Base-by-base conservation (phyloP, 2,113 vertebrate species). In the Thamnaconus septentrionalis region DNA sequence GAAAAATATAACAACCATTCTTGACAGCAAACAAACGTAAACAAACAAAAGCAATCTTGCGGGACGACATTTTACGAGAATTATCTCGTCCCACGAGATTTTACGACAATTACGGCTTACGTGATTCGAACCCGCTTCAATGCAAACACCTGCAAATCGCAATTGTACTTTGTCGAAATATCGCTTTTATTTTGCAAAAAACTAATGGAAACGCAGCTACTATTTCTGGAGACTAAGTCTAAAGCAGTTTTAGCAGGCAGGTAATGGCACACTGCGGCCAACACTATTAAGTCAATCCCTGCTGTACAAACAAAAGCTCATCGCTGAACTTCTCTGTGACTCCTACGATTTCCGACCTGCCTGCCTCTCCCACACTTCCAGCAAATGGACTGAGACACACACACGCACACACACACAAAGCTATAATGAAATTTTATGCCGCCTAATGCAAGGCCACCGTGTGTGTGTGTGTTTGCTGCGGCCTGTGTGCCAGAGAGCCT, bases 241-340 rank as follows among this genome's bases (percentile, higher is more conserved):
- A 64, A 49, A 41, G 46, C 55, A 67, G 48, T 31, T 31, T 31
- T 31, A 31, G 18, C 18, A 31, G 18, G 18, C 18, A 31, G 18
- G 18, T 31, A 31, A 31, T 31, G 18, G 18, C 18, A 31, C n/a
- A 11, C 56, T 47, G 40, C 52, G 5, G 51, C 12, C 49, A 11
- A 5, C 0, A 3, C 56, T 78, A 46, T 76, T 71, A 80, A 73
- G 65, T 73, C 43, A 59, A 31, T 70, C 58, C 47, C 63, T 64
- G 59, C 73, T 66, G 75, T 31, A 2, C 18, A 31, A 31, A 31
- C 18, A 31, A 31, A 31, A 31, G 18, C 64, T 75, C 62, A 73
- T 72, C 18, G 18, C 71, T 76, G 69, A 71, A 75, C 68, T 59
- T 81, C 65, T 79, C 48, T 56, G 59, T 69, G 69, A 63, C 79